Base-by-base conservation (phyloP, 1,140 invertebrate species). In the Idris sp. region DNA sequence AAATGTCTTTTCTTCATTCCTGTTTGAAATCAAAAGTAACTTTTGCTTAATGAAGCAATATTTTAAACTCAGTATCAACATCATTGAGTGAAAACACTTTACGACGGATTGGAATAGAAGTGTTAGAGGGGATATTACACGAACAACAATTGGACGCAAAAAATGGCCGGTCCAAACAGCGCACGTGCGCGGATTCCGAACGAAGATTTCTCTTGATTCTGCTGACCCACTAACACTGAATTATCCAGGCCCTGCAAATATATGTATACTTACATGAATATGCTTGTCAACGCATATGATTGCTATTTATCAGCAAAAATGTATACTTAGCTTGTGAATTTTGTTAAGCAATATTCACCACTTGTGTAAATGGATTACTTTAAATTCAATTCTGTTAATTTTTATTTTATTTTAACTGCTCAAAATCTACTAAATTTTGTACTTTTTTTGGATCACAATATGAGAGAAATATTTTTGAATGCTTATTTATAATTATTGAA, bases 181-280 rank as follows among this genome's bases (percentile, higher is more conserved):
- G 43, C 74, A 75, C 61, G 68, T 76, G 59, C 67, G 65, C 43
- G 56, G 31, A 56, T 49, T 46, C 30, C 49, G 43, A 56, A 46
- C 61, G 79, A 82, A 82, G 82, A 85, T 85, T 85, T 85, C 85
- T 85, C 83, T 62, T 44, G 74, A 79, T 79, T 79, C 77, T 76
- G 77, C 64, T 86, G 85, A 86, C 85, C 85, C 76, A 86, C 85
- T 86, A 80, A 86, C 83, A 84, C 82, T 84, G 83, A 85, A 85
- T 84, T 76, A 79, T 71, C 15, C 26, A 16, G 43, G 58, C 31
- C 46, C 26, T 13, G 40, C 18, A 31, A 31, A 3, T 25, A 25
- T 8, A 25, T 8, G 22, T 25, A 4, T 25, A 25, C n/a, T n/a
- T n/a, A n/a, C n/a, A n/a, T n/a, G n/a, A n/a, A n/a, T n/a, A n/a